Percentiles rank a stretch among this genome's conserved stretches.
Conservation (phyloP, 2,113 vertebrate genomes). For the Rhagologus leucostigma region DNA sequence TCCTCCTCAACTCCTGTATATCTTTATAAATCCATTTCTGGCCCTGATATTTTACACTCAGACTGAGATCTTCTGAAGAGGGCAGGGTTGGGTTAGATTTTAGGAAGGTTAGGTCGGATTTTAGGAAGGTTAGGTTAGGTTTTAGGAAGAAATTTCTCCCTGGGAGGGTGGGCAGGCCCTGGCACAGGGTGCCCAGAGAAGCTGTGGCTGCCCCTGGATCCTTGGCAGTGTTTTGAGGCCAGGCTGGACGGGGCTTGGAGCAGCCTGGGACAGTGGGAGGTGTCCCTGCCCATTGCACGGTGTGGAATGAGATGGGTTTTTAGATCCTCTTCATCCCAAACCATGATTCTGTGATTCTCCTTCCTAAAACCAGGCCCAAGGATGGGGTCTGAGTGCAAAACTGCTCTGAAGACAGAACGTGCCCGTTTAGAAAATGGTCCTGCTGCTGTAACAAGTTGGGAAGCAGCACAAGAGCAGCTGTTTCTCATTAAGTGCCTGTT, state of each 20-base stretch:
- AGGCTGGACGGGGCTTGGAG: background rate
- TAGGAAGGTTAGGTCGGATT: background rate
- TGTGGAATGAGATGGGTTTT: fast-evolving
- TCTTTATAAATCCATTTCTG: background rate
- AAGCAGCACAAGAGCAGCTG: background rate
- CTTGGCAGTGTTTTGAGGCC: background rate
- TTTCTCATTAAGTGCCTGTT: background rate
- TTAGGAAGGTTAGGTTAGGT: background rate
- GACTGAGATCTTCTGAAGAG: background rate
- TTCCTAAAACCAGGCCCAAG: background rate
- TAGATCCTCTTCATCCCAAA: background rate
- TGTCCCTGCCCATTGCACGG: background rate
- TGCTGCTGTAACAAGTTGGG: background rate
- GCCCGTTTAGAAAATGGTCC: fast-evolving
- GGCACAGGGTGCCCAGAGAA: background rate
- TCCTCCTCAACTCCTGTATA: background rate
- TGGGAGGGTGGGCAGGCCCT: fast-evolving
- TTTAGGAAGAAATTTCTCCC: fast-evolving
- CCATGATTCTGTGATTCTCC: background rate
- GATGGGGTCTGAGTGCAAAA: background rate
- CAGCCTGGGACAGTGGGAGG: fast-evolving
- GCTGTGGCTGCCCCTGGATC: background rate
- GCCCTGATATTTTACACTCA: fast-evolving
- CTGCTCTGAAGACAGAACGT: background rate
- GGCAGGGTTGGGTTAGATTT: background rate